phyloP scores from a whole-genome alignment of 2,113 vertebrate species.

The Hydrolagus affinis region DNA sequence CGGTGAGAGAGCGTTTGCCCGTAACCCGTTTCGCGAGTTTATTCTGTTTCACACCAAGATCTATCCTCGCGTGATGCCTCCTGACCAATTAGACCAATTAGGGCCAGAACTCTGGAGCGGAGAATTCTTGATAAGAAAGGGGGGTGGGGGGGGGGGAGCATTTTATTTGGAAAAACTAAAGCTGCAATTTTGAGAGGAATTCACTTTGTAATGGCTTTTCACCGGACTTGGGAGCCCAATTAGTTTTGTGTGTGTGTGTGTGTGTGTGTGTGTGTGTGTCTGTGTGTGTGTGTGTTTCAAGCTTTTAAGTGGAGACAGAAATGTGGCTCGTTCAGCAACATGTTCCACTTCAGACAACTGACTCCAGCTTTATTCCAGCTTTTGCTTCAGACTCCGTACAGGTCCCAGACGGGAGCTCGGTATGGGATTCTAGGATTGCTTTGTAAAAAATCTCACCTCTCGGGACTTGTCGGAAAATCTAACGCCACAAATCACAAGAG shows the following conservation, averaged over 20 bases:
- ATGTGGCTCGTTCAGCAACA: not conserved
- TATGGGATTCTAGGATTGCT: not conserved
- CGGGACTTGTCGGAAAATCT: not conserved
- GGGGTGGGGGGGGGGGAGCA: no score
- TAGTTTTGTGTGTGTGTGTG: not conserved
- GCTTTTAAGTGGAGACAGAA: not conserved
- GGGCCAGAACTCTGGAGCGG: no score
- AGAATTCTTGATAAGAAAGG: not conserved
- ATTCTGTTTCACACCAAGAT: no score
- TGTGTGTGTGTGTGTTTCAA: not conserved
- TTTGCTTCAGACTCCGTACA: not conserved
- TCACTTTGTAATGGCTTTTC: not conserved
- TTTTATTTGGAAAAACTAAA: conserved; percentile 3
- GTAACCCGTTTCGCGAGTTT: no score
- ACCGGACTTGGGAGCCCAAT: not conserved
- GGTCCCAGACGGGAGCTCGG: not conserved
- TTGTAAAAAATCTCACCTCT: not conserved
- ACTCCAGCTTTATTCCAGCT: not conserved
- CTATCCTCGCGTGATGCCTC: not conserved
- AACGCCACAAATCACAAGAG: not conserved
- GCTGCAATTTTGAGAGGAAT: not conserved
- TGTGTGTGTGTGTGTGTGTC: no score
- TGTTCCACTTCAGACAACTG: not conserved
- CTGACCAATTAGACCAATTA: not conserved
- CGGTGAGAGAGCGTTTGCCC: no score